Percentiles rank a stretch among this genome's conserved stretches.
phyloP scores from a whole-genome alignment of 2,888 invertebrate species.

The Escarpia spicata region DNA sequence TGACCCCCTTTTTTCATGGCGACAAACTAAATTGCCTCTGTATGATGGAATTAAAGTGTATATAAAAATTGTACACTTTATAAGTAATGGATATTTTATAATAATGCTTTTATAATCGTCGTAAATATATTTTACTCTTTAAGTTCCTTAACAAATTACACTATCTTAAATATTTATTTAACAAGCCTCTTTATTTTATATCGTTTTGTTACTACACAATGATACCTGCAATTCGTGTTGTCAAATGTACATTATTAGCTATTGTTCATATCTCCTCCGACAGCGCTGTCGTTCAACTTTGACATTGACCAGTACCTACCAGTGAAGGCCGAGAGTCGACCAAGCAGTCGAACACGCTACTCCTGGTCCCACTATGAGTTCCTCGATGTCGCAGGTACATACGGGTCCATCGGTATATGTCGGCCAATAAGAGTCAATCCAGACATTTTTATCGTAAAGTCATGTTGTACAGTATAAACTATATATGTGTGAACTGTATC shows the following conservation, averaged over 20 bases:
- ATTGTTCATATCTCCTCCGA: slow-evolving; percentile 23
- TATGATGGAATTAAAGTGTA: too few relatives aligned
- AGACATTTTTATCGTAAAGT: too few relatives aligned
- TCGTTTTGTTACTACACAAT: not conserved
- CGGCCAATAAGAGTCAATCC: too few relatives aligned
- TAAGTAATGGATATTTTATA: not conserved
- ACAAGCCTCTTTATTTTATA: too few relatives aligned
- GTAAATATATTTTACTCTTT: too few relatives aligned
- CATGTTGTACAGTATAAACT: too few relatives aligned
- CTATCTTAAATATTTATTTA: too few relatives aligned
- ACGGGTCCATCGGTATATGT: not conserved
- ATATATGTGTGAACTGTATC: too few relatives aligned
- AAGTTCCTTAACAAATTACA: too few relatives aligned
- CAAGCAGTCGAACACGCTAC: slow-evolving; percentile 22
- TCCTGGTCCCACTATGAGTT: slow-evolving; percentile 33
- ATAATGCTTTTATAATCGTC: not conserved
- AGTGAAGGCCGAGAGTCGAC: not conserved
- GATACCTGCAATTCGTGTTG: not conserved
- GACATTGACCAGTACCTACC: slow-evolving; percentile 56
- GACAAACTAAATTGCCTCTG: too few relatives aligned
- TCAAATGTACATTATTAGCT: not conserved
- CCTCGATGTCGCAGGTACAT: slow-evolving; percentile 29
- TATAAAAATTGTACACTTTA: too few relatives aligned
- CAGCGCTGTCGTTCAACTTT: slow-evolving; percentile 61
- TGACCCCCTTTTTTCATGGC: too few relatives aligned